These are phyloP conservation scores for Apamea epomidion DNA, from an alignment of 2,888 invertebrate species.

Conservation along the genomic window DNA sequence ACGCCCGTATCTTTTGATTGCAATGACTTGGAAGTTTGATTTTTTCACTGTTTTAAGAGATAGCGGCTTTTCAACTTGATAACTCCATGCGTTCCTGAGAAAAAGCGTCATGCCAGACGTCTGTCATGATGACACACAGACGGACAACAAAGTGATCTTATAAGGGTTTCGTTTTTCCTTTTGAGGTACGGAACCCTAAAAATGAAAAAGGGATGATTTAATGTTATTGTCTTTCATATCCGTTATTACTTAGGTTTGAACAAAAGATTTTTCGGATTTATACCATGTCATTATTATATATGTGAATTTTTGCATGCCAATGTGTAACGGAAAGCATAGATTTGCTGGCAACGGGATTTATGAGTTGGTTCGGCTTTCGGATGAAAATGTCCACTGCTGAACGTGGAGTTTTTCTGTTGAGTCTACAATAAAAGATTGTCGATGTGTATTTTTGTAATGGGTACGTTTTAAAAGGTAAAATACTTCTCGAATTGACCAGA, in stretches of 20 bases:
- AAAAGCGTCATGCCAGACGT: background rate
- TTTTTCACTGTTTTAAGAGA: background rate
- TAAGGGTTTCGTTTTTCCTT: background rate
- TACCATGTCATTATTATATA: conserved; percentile 62
- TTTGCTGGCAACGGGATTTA: conserved; percentile 52
- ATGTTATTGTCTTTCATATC: conserved; percentile 67
- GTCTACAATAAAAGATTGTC: conserved; percentile 3
- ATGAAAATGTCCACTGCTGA: conserved; percentile 31
- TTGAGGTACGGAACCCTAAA: background rate
- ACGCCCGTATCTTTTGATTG: background rate
- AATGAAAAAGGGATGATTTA: conserved; percentile 64
- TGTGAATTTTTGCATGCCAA: conserved; percentile 52
- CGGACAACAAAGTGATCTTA: background rate
- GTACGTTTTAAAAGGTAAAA: background rate
- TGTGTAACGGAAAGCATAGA: conserved; percentile 57
- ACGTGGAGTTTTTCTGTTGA: conserved; percentile 15
- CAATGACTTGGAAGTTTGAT: background rate
- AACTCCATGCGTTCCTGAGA: background rate
- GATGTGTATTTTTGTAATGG: background rate
- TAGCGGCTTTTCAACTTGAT: background rate
- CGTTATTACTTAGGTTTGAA: conserved; percentile 65
- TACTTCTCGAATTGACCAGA: background rate
- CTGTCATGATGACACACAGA: background rate
- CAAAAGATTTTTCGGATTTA: conserved; percentile 66
- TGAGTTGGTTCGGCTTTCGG: conserved; percentile 23